Evolutionary conservation across 2,888 invertebrate genomes (phyloP).

Genomic region (Aphelenchoides bicaudatus): DNA sequence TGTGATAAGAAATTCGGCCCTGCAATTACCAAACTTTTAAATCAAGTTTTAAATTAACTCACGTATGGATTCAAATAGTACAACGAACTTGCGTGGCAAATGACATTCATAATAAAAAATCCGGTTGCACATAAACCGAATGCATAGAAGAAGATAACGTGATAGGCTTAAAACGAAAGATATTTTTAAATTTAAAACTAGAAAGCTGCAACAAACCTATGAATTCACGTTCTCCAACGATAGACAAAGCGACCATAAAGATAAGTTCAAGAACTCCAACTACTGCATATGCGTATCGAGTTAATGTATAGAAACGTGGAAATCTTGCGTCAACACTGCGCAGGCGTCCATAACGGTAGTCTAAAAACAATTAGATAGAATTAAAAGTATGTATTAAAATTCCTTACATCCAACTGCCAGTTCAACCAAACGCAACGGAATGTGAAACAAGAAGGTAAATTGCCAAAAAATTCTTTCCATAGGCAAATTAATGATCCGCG

Average conservation of each 20-base stretch:
- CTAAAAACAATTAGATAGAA: conserved; percentile 35
- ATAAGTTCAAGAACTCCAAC: conserved; percentile 62
- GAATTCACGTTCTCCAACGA: conserved; percentile 57
- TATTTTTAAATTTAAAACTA: not conserved
- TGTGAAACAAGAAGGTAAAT: conserved; percentile 56
- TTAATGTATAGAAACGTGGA: conserved; percentile 48
- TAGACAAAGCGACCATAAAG: conserved; percentile 62
- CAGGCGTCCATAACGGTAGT: conserved; percentile 53
- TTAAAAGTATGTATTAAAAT: conserved; percentile 19
- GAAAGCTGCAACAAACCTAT: conserved; percentile 42
- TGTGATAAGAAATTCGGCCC: conserved; percentile 54
- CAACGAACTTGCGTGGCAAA: conserved; percentile 57
- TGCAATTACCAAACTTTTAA: conserved; percentile 28
- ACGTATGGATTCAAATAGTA: conserved; percentile 59
- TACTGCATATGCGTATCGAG: conserved; percentile 47
- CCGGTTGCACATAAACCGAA: conserved; percentile 57
- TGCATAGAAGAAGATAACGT: conserved; percentile 59
- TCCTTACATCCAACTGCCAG: conserved; percentile 55
- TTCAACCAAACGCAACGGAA: conserved; percentile 55
- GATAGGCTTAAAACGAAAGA: conserved; percentile 43
- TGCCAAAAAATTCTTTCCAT: conserved; percentile 60
- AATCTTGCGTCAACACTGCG: conserved; percentile 48
- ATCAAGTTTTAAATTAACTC: conserved; percentile 23
- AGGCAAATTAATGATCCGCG: conserved; percentile 58
- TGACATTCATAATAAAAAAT: conserved; percentile 57